These are phyloP conservation scores for Gallinago solitaria DNA, from an alignment of 2,797 vertebrate genomes.

Conservation along the genomic window DNA sequence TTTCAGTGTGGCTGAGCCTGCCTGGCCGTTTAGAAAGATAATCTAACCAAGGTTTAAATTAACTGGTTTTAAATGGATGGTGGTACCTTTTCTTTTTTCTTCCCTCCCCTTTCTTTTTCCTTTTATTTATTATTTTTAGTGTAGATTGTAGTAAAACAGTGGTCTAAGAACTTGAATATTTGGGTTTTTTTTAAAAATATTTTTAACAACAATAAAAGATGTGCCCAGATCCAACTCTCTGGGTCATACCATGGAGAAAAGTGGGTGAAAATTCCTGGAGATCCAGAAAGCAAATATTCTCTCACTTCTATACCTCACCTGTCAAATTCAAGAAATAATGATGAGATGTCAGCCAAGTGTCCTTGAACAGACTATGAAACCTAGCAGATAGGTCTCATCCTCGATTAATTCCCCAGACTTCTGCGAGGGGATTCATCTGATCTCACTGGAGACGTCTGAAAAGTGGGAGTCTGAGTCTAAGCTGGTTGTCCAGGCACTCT, in stretches of 20 bases:
- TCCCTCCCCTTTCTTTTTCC: too few relatives aligned
- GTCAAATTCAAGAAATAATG: not conserved
- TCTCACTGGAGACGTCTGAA: not conserved
- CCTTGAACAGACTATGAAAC: conserved; percentile 28
- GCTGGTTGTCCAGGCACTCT: not conserved
- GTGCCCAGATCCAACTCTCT: not conserved
- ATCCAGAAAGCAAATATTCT: not conserved
- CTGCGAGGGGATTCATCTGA: not conserved
- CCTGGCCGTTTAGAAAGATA: not conserved
- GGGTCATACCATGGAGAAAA: fast-evolving
- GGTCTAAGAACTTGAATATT: not conserved
- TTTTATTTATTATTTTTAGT: too few relatives aligned
- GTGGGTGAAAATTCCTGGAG: not conserved
- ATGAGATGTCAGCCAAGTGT: not conserved
- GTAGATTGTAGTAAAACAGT: not conserved
- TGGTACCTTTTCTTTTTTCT: not conserved
- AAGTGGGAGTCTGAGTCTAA: not conserved
- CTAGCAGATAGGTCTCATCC: not conserved
- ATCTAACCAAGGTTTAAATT: not conserved
- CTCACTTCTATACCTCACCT: not conserved
- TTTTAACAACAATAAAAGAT: not conserved
- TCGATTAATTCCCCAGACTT: not conserved
- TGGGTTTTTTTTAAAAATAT: too few relatives aligned
- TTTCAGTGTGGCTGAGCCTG: not conserved
- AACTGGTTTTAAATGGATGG: not conserved